Conservation (phyloP, 2,797 vertebrate species). For the Coccyzus lansbergi region DNA sequence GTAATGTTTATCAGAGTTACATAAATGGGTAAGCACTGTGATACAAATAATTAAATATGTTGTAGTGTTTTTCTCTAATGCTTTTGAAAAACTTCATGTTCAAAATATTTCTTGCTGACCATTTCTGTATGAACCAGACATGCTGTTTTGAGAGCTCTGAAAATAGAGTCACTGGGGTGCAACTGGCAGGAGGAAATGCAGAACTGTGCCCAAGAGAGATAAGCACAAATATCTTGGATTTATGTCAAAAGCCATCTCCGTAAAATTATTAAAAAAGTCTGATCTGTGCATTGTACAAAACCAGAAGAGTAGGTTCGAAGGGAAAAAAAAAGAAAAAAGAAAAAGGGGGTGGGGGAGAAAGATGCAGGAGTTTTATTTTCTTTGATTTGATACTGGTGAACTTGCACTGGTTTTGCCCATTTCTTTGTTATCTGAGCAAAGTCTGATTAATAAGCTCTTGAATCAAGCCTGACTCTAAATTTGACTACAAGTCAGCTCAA, state of each 20-base stretch:
- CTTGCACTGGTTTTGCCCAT: background rate
- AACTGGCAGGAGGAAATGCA: background rate
- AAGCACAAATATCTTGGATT: background rate
- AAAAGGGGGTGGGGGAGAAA: background rate
- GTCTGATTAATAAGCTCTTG: background rate
- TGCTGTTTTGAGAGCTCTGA: background rate
- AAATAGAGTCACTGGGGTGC: background rate
- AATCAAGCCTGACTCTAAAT: background rate
- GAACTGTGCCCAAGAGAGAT: background rate
- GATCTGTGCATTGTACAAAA: background rate
- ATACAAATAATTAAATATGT: background rate
- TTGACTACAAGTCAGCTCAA: background rate
- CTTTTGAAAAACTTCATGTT: background rate
- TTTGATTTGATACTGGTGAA: background rate
- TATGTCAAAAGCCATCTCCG: background rate
- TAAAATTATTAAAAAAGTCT: background rate
- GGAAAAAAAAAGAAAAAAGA: background rate
- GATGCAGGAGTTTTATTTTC: background rate
- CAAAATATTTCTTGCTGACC: background rate
- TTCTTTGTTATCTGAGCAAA: background rate
- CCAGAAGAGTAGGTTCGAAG: background rate
- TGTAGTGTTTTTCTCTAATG: rapidly evolving
- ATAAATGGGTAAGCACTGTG: rapidly evolving
- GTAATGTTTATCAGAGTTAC: background rate
- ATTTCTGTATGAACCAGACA: background rate